Evolutionary conservation across 1,140 invertebrate genomes (phyloP).

Genomic region (Drosophila orosa): DNA sequence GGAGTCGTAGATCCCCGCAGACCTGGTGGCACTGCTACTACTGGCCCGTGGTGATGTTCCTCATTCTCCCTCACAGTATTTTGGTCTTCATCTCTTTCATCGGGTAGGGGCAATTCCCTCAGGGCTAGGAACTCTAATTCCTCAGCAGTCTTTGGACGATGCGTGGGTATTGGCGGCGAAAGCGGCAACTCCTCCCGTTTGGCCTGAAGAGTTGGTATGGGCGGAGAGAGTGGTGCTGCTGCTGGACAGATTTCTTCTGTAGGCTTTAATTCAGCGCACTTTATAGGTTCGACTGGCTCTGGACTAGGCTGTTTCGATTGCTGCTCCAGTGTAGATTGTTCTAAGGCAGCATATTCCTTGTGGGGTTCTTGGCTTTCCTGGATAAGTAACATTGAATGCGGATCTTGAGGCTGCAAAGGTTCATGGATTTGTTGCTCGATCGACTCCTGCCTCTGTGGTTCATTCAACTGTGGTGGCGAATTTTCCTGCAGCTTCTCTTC

Average conservation of each 20-base stretch:
- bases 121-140: slow-evolving; percentile 34
- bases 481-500: neutral
- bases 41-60: neutral
- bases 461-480: neutral
- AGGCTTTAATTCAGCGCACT: neutral
- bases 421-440: neutral
- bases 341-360: neutral
- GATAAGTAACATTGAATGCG: neutral
- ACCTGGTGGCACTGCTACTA: slow-evolving; percentile 9
- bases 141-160: slow-evolving; percentile 49
- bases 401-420: neutral
- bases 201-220: neutral
- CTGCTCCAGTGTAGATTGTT: neutral
- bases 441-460: neutral
- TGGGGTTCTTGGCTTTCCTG: neutral
- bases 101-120: slow-evolving; percentile 13
- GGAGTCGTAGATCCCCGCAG: slow-evolving; percentile 1
- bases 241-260: neutral
- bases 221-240: slow-evolving; percentile 10
- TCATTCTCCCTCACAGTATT: neutral
- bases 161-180: slow-evolving; percentile 70
- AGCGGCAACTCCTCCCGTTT: neutral
- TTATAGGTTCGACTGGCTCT: neutral
- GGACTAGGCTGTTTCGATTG: neutral
- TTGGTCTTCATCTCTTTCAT: neutral